Percentiles rank a stretch among this genome's conserved stretches.
phyloP scores from a whole-genome alignment of 2,113 vertebrate species.

The Pterocles orientalis region DNA sequence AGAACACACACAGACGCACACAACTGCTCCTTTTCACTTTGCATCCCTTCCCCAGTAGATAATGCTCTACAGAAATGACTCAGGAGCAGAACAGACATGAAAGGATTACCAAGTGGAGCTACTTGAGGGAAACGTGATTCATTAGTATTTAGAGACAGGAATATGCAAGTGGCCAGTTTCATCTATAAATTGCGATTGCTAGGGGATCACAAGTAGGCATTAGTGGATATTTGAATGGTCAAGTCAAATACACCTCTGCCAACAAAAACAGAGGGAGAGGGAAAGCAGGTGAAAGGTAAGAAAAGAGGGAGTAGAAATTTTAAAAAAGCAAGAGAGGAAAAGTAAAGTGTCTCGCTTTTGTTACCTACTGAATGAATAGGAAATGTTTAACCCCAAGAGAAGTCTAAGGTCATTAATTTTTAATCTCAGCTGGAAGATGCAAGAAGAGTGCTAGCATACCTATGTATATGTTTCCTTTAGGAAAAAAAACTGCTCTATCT shows the following conservation, averaged over 20 bases:
- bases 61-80: constrained; percentile 65
- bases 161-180: constrained; percentile 27
- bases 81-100: constrained; percentile 73
- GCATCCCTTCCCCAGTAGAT: constrained; percentile 69
- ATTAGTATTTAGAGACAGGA: constrained; percentile 31
- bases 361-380: neutral
- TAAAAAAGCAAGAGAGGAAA: neutral
- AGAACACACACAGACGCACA: constrained; percentile 66
- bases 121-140: constrained; percentile 41
- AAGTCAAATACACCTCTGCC: neutral
- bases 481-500: neutral
- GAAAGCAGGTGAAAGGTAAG: neutral
- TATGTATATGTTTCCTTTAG: neutral
- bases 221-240: neutral
- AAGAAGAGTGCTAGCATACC: neutral
- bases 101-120: constrained; percentile 68
- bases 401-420: neutral
- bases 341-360: neutral
- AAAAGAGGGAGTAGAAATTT: neutral
- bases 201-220: neutral
- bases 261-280: neutral
- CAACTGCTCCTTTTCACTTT: constrained; percentile 62
- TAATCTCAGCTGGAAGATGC: neutral
- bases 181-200: constrained; percentile 15
- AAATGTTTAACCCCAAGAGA: neutral